A percentile compares a stretch with the other conserved stretches of the same genome.
Evolutionary conservation across 1,140 invertebrate genomes (phyloP).

Genomic region (Brachionus calyciflorus): DNA sequence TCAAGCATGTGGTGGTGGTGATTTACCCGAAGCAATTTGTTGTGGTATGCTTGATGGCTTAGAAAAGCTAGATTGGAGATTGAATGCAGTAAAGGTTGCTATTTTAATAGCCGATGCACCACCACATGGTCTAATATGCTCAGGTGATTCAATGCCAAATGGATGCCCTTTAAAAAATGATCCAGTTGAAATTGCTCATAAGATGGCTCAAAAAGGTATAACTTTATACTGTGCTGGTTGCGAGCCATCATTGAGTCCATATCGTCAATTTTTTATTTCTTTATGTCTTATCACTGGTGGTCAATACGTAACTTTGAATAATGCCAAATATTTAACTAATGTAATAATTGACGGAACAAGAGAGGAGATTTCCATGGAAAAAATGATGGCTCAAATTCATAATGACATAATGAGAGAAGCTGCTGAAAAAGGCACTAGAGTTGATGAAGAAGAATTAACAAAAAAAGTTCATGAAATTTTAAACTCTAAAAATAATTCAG

Average conservation of each 20-base stretch:
- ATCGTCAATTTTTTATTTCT: constrained; percentile 35
- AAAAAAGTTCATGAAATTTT: constrained; percentile 26
- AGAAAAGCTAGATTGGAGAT: constrained; percentile 33
- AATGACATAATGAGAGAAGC: constrained; percentile 16
- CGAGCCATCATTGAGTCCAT: background rate
- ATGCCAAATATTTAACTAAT: constrained; percentile 15
- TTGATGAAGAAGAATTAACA: constrained; percentile 30
- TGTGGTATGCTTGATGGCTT: constrained; percentile 10
- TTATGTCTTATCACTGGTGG: constrained; percentile 41
- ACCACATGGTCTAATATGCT: constrained; percentile 27
- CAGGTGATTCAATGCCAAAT: constrained; percentile 20
- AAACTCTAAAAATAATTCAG: background rate
- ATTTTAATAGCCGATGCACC: constrained; percentile 46
- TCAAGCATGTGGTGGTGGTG: background rate
- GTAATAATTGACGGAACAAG: constrained; percentile 2
- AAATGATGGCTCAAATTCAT: constrained; percentile 37
- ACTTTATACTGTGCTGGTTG: constrained; percentile 30
- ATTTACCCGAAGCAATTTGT: constrained; percentile 17
- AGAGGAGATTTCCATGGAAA: constrained; percentile 45
- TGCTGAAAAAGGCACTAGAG: background rate
- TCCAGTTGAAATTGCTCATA: constrained; percentile 40
- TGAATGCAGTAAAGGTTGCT: constrained; percentile 34
- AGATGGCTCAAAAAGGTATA: constrained; percentile 18
- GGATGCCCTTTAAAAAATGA: constrained; percentile 41
- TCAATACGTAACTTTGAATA: constrained; percentile 20